phyloP scores from a whole-genome alignment of 2,113 vertebrate genomes.

The Cebus imitator region DNA sequence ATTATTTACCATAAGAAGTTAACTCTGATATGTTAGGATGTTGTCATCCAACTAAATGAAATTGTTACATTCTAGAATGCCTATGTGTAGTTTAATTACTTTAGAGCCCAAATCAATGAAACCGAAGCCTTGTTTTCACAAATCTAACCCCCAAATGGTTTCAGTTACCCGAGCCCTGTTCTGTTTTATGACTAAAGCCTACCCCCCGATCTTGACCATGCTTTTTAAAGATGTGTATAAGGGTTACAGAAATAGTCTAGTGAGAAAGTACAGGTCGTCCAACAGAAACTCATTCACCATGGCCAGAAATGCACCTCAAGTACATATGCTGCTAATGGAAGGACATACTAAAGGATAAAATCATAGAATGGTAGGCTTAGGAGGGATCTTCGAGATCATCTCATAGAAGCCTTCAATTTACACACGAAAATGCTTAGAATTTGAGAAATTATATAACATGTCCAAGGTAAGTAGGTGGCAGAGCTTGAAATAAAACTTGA shows the following conservation, averaged over 20 bases:
- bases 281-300: not conserved
- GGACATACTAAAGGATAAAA: not conserved
- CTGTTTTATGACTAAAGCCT: not conserved
- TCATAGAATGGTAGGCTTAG: not conserved
- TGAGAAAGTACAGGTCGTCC: not conserved
- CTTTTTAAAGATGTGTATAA: not conserved
- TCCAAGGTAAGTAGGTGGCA: not conserved
- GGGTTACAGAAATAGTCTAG: not conserved
- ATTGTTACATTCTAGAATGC: not conserved
- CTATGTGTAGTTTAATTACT: not conserved
- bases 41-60: conserved; percentile 21
- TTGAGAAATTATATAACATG: not conserved
- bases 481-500: not conserved
- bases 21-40: not conserved
- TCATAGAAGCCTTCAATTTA: not conserved
- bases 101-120: not conserved
- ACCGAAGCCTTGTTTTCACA: not conserved
- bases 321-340: not conserved
- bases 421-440: not conserved
- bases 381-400: not conserved
- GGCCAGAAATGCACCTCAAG: not conserved
- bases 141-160: not conserved
- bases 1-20: conserved; percentile 20
- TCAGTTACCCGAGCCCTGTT: not conserved
- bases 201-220: not conserved